Base-by-base conservation (phyloP, 2,888 invertebrate genomes). In the Cetonia aurata region DNA sequence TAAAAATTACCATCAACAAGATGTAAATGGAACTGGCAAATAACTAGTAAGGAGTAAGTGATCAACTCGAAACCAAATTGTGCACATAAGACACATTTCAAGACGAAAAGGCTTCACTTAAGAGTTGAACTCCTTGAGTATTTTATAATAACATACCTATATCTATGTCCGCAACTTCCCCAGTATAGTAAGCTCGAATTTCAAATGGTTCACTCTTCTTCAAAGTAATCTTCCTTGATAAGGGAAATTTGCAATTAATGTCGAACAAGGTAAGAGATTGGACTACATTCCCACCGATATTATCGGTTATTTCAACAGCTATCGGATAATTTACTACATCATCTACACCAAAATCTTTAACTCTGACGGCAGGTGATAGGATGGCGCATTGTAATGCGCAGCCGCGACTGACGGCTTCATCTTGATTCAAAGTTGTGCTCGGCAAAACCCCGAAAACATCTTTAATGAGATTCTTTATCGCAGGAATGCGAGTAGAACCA, bases 361-460 rank as follows among this genome's bases (percentile, higher is more conserved):
- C 98, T 81, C 98, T 92, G 80, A 99, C 97, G 15, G 97, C 96
- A 42, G 99, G 99, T 67, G 96, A 96, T 79, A 99, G 88, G 88
- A 99, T 98, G 15, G 99, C 99, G 86, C 99, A 99, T 80, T 95
- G 94, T 70, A 99, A 86, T 33, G 98, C 98, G 84, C 98, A 98
- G 1, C 99, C 99, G 70, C 99, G 91, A 1, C 98, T 90, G 31
- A 99, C 98, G 0, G 99, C 96, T 85, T 99, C 99, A 83, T 99
- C 99, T 86, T 96, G 96, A 85, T 99, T 99, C 71, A 99, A 86
- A 19, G 99, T 99, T 25, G 99, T 99, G 75, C 96, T 96, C 6
- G 96, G 92, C 56, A 91, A 88, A 80, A 95, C 94, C 69, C 92
- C 91, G 82, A 94, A 94, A 0, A 98, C 92, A 83, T 94, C 92